Base-by-base conservation (phyloP, 2,797 vertebrate species). In the Coccyzus lansbergi region DNA sequence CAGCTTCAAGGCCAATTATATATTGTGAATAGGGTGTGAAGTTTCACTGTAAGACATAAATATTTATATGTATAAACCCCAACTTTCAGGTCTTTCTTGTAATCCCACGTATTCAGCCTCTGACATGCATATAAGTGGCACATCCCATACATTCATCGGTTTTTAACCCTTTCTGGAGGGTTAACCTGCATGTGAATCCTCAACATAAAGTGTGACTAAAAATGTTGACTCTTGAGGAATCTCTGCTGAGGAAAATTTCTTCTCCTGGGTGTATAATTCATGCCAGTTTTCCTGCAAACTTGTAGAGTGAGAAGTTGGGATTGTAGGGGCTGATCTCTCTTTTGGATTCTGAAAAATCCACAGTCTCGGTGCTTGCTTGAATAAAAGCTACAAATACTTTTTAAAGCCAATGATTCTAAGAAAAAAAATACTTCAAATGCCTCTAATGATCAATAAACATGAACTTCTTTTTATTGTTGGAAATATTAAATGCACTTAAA, bases 391-490 rank as follows among this genome's bases (percentile, higher is more conserved):
- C 81, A 93, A 88, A 81, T 79, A 48, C 28, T 60, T 94, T 58
- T 89, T 56, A 67, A 82, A 93, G 64, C 80, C 89, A 79, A 53
- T 3, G 0, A 49, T 94, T 83, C 29, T 58, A 78, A 55, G 56
- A 75, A 70, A 83, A 44, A 92, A 81, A 87, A 34, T 51, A 60
- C 69, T 96, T 90, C 75, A 90, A 36, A 94, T 6, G 3, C 42
- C 51, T 76, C 36, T 82, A 5, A 4, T 53, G 42, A 88, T 96
- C 70, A 91, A 87, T 94, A 96, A 96, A 94, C 85, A 94, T 82
- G 71, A 95, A 88, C 68, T 83, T 70, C 59, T 86, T 91, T 90
- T 90, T 89, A 90, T 92, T 86, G 53, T 59, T 72, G 69, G 69
- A 93, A 93, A 94, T 95, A 83, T 78, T 92, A 88, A 94, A 90